Evolutionary conservation across 2,797 vertebrate genomes (phyloP), one percentile per base, ranked within the genome.

Genomic region (Leptoclinus maculatus): DNA sequence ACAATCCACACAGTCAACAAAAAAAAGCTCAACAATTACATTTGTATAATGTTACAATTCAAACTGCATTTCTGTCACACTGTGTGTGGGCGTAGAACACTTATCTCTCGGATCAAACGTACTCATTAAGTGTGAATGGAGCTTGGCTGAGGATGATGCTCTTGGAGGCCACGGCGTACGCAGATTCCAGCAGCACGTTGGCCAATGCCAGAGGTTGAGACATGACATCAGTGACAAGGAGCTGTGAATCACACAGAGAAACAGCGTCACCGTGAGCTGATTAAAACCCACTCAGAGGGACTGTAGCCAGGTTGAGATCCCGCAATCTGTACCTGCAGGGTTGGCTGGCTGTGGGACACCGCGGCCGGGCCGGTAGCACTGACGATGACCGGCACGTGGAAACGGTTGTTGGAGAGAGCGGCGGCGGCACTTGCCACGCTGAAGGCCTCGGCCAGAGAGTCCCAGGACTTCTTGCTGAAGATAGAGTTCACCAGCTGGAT

Each of bases 401-500:
- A 99, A 74, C 91, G 97, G 93, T 99, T 99, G 88, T 78, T 95
- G 66, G 98, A 97, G 1, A 99, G 91, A 0, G 96, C 94, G 0
- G 95, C 94, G 0, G 97, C 96, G 0, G 98, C 98, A 63, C 93
- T 93, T 19, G 97, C 97, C 57, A 99, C 93, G 0, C 97, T 98
- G 92, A 98, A 99, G 17, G 97, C 98, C 89, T 99, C 98, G 0
- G 97, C 92, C 62, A 98, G 92, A 0, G 96, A 96, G 57, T 99
- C 97, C 84, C 98, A 99, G 71, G 96, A 98, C 60, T 99, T 99
- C 94, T 98, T 98, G 92, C 98, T 98, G 90, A 99, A 99, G 89
- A 99, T 94, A 0, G 97, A 96, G 81, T 99, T 99, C 78, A 98
- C 96, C 83, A 99, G 79, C 94, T 99, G 98, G 90, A 99, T 96